Base-by-base conservation (phyloP, 2,113 vertebrate genomes). In the Emydura subglobosa region DNA sequence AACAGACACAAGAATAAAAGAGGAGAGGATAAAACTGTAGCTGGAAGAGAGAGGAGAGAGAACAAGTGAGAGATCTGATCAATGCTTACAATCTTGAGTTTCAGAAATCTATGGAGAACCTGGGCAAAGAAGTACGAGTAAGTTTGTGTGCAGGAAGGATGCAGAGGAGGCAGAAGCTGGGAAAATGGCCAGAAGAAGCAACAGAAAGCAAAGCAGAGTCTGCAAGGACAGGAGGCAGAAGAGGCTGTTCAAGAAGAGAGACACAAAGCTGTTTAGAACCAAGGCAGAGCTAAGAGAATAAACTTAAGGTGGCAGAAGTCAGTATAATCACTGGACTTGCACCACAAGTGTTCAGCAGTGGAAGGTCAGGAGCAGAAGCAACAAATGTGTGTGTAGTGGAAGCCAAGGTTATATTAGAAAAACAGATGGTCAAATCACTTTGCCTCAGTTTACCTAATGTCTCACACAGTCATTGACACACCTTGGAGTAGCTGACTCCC, bases 251-350 rank as follows among this genome's bases (percentile, higher is more conserved):
- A 54, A 89, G 68, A 85, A 50, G 2, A n/a, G 81, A 79, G 90
- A 49, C 31, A 86, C 31, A 86, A 81, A 47, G 13, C 50, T 88
- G 29, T 7, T 90, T 27, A 85, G 82, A 81, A 4, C 31, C 91
- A 51, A 47, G 85, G 93, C 90, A 10, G 10, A 76, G 42, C 85
- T 53, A 78, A 59, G 54, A 10, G 86, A 79, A 55, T 89, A 42
- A 53, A 92, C 39, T 42, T 74, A n/a, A 86, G 92, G 92, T 25
- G 65, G 89, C 94, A 95, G 50, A 8, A 88, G 53, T 3, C 57
- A 86, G 61, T 79, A 76, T 74, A 79, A 31, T 59, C 24, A 42
- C 10, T 74, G 5, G 72, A 76, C 72, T 42, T 76, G 72, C n/a
- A 39, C 24, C 72, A 42, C 11, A 68, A 21, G 88, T 80, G 82